A percentile compares a stretch with the other conserved stretches of the same genome.
phyloP scores from a whole-genome alignment of 2,113 vertebrate species.

The Balaeniceps rex region DNA sequence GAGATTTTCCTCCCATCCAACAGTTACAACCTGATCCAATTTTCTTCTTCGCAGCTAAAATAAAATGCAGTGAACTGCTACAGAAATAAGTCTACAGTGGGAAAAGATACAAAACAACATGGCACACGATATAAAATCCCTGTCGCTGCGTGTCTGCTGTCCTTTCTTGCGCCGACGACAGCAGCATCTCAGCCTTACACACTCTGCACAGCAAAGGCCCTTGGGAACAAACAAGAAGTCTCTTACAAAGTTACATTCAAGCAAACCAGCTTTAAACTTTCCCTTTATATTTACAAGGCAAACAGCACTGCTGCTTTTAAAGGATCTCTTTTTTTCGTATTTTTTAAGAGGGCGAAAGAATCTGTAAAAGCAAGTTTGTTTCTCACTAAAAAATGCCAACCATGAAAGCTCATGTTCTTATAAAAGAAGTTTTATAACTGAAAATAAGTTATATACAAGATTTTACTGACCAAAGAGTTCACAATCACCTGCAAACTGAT shows the following conservation, averaged over 20 bases:
- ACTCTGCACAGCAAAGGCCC: neutral
- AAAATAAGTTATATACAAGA: conserved; percentile 13
- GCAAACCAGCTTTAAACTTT: neutral
- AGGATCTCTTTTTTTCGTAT: neutral
- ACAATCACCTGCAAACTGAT: neutral
- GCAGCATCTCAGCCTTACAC: neutral
- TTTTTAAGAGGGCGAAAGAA: neutral
- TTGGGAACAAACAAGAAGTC: neutral
- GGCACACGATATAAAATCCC: rapidly evolving
- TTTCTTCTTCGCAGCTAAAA: neutral
- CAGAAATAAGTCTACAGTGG: neutral
- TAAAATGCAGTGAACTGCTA: neutral
- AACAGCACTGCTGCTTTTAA: neutral
- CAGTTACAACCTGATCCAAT: neutral
- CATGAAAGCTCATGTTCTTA: neutral
- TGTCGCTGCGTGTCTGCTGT: rapidly evolving
- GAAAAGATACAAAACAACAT: neutral
- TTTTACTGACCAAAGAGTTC: neutral
- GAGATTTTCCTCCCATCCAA: neutral
- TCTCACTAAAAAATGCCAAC: neutral
- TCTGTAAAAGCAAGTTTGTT: neutral
- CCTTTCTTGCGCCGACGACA: neutral
- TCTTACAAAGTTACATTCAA: neutral
- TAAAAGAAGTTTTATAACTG: conserved; percentile 25
- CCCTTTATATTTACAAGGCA: neutral